Conservation (phyloP, 2,888 invertebrate species). For the Unio delphinus region DNA sequence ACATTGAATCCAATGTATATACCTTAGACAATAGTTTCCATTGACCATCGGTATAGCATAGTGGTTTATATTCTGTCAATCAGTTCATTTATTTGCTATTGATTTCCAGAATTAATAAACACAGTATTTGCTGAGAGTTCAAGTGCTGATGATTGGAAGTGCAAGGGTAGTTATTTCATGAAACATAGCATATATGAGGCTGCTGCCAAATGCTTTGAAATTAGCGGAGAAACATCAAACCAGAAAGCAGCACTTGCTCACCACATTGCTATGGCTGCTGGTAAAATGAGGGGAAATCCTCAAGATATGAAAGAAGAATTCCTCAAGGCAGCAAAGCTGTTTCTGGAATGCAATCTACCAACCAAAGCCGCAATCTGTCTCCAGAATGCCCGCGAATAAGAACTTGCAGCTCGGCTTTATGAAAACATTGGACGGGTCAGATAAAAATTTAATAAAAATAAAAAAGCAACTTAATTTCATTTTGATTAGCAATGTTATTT, state of each 20-base stretch:
- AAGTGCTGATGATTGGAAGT: slow-evolving; percentile 42
- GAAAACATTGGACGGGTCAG: slow-evolving; percentile 43
- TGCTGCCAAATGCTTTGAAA: slow-evolving; percentile 52
- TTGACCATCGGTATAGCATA: no score
- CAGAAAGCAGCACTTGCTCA: slow-evolving; percentile 46
- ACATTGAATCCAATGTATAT: no score
- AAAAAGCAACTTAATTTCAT: no score
- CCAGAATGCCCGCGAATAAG: slow-evolving; percentile 36
- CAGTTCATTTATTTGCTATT: no score
- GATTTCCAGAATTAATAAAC: no score
- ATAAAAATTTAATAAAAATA: neutral
- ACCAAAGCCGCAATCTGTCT: slow-evolving; percentile 39
- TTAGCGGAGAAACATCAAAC: slow-evolving; percentile 28
- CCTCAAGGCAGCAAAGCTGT: slow-evolving; percentile 37
- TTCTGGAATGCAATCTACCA: slow-evolving; percentile 34
- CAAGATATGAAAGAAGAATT: slow-evolving; percentile 43
- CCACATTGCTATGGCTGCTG: slow-evolving; percentile 33
- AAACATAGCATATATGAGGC: slow-evolving; percentile 43
- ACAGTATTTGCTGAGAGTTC: slow-evolving; percentile 49
- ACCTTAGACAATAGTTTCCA: no score
- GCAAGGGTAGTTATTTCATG: slow-evolving; percentile 48
- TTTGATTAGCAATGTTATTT: no score
- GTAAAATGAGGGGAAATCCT: slow-evolving; percentile 29
- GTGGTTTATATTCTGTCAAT: no score
- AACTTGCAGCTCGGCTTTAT: slow-evolving; percentile 34